Evolutionary conservation across 2,888 invertebrate species (phyloP).

Genomic region (Nomada lathburiana): DNA sequence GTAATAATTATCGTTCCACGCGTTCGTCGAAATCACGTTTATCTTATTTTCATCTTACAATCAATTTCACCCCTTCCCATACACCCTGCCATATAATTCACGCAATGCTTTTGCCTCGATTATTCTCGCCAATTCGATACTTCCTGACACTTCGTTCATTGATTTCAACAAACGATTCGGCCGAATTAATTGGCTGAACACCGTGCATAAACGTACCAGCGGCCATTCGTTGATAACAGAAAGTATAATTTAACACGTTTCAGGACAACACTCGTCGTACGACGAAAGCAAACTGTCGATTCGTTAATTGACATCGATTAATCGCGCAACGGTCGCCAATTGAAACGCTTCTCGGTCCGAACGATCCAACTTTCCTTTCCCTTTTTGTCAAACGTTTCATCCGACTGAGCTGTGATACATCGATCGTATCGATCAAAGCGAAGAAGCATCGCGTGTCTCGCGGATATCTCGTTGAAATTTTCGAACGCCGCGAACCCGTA

Average conservation of each 20-base stretch:
- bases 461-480: background rate
- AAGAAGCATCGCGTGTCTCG: background rate
- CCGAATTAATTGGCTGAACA: conserved; percentile 14
- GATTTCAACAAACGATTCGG: conserved; percentile 1
- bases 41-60: too few relatives aligned
- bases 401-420: background rate
- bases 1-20: too few relatives aligned
- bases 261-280: conserved; percentile 2
- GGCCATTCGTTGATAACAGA: background rate
- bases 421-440: background rate
- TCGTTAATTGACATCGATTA: conserved; percentile 28
- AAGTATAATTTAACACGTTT: conserved; percentile 18
- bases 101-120: background rate
- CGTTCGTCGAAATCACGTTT: too few relatives aligned
- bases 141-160: background rate
- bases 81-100: background rate
- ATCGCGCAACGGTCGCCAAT: background rate
- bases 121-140: background rate
- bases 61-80: too few relatives aligned
- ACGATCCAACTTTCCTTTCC: background rate
- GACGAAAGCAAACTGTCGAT: background rate
- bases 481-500: background rate
- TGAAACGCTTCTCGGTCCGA: background rate
- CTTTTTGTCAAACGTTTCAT: background rate
- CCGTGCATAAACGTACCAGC: background rate